Base-by-base conservation (phyloP, 2,113 vertebrate species). In the Ploceus nigricollis region DNA sequence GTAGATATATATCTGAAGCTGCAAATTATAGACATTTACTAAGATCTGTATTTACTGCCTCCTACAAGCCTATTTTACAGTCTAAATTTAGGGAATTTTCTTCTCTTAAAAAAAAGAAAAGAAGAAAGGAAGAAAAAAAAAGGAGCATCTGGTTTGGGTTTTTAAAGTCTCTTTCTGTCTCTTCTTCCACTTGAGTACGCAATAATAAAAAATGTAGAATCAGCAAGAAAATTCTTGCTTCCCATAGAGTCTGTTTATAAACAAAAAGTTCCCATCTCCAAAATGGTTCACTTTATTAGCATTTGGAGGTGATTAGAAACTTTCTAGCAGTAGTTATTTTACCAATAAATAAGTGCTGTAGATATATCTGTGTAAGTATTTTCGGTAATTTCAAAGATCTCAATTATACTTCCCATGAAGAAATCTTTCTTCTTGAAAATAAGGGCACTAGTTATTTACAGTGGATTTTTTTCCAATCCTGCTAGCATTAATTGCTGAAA, bases 61-160 rank as follows among this genome's bases (percentile, higher is more conserved):
- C 90, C 80, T 87, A 79, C 88, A 68, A 84, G 80, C 63, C 53
- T 72, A 30, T 70, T 70, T 89, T 81, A 58, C 11, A 48, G 37
- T 15, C 85, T 96, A 95, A 93, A 89, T 83, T 93, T 95, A 94
- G 66, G 13, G n/a, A 75, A 31, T 73, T 82, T 65, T 89, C 33
- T 81, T 31, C 44, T 70, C 65, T 66, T 4, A 10, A 56, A 56
- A 54, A 39, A 45, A 15, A 19, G 24, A 15, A 33, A 13, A 7
- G 5, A 25, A 17, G 15, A 18, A 27, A 15, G 1, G 5, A 57
- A 60, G 7, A 45, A 53, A 83, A 61, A 66, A 54, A 58, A 60
- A 22, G 11, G 20, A 73, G 54, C 76, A 70, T 53, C 45, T 90
- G 40, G 44, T 83, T 80, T 89, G 40, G 17, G 64, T 53, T 93